Evolutionary conservation across 2,113 vertebrate species (phyloP), one percentile per base, ranked within the genome.

Genomic region (Chauna torquata): DNA sequence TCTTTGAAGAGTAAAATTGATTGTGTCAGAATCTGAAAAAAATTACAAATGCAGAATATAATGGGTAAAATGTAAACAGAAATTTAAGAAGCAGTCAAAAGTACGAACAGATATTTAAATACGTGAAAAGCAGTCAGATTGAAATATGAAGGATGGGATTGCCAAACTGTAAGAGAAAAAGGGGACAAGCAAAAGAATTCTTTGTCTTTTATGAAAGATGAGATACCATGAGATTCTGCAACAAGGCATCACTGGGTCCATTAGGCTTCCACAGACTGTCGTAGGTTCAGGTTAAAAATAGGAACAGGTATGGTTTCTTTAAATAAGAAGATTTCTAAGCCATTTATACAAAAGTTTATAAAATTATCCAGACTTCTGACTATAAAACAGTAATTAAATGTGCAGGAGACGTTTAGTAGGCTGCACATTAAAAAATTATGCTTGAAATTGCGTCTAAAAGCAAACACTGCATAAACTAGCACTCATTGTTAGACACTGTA

Each of bases 51-150:
- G 16, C 3, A 61, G 28, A 65, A 32, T 12, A 13, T 5, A 47
- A 47, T 2, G 6, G 11, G 4, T 50, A 11, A 72, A 82, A 61
- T 4, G 47, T 3, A 49, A 80, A 52, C 25, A 87, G 40, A n/a
- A 4, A 71, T 28, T 68, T 57, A 34, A 42, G 25, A 83, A 76
- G 30, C 6, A 93, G 84, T 49, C 58, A 79, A 59, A 92, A 75
- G 13, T 34, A 57, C 49, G 32, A 70, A 17, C 4, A 62, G 42
- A 28, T 50, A 84, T 34, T 74, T 32, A 47, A 40, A 75, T 8
- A 45, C 1, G 23, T 1, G 2, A 45, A 81, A 94, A 77, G 8
- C 6, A 36, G 20, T 4, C 6, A 77, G 16, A 52, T 0, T 45
- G n/a, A 91, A 89, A 49, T 34, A 77, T 71, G 91, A 80, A 45